Conservation (phyloP, 1,140 invertebrate genomes). For the Caenorhabditis remanei region DNA sequence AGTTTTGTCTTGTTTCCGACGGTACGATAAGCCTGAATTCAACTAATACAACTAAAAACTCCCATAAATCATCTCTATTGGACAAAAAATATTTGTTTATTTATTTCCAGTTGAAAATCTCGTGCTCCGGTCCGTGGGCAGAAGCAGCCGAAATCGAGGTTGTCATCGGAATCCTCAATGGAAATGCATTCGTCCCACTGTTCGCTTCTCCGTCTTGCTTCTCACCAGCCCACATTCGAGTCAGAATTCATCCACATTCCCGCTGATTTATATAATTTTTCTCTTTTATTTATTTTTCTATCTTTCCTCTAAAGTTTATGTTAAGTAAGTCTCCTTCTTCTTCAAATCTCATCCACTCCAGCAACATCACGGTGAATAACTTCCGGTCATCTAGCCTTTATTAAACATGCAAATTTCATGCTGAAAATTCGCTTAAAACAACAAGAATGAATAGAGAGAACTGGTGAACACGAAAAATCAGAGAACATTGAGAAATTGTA, state of each 20-base stretch:
- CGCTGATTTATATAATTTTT: background rate
- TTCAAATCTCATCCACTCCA: too few species aligned
- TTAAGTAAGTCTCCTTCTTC: too few species aligned
- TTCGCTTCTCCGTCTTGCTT: slow-evolving; percentile 28
- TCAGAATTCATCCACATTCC: slow-evolving; percentile 34
- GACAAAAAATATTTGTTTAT: background rate
- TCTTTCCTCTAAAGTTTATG: too few species aligned
- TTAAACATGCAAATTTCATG: too few species aligned
- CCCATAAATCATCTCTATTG: background rate
- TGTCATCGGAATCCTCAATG: background rate
- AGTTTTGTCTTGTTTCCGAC: too few species aligned
- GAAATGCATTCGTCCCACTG: background rate
- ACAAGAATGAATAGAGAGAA: too few species aligned
- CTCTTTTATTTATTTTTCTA: background rate
- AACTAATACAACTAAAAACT: background rate
- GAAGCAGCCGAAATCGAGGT: slow-evolving; percentile 30
- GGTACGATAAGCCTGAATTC: background rate
- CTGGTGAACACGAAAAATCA: too few species aligned
- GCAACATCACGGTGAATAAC: too few species aligned
- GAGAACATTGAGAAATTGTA: too few species aligned
- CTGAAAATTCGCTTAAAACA: too few species aligned
- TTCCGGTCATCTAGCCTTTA: too few species aligned
- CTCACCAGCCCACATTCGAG: slow-evolving; percentile 14
- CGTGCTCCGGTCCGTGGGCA: slow-evolving; percentile 7
- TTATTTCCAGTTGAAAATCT: background rate